Evolutionary conservation across 2,888 invertebrate species (phyloP), one percentile per base, ranked within the genome.

Genomic region (Aleiodes testaceus): DNA sequence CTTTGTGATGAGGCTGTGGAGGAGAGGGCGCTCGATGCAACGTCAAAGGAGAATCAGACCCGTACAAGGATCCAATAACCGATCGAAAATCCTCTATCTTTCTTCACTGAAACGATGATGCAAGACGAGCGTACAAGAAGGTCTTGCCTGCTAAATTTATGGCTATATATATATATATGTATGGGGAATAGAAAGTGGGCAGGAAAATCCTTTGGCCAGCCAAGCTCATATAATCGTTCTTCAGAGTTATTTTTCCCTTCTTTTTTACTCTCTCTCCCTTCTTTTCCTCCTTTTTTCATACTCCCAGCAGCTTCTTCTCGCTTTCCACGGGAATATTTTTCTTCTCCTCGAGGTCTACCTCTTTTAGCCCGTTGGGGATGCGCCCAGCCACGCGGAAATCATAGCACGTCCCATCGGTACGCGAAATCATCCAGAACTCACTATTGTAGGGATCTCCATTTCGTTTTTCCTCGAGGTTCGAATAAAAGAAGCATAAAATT

Each of bases 121-220:
- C 36, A 18, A 59, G 59, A 42, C 36, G 9, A 55, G 2, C 36
- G 61, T n/a, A 63, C 7, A 44, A 61, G 52, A 70, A 55, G 72
- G 55, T 69, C 30, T 9, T 18, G 59, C 36, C 30, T n/a, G 30
- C 16, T n/a, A 36, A 80, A 81, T 79, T 79, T 79, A 81, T 80
- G 77, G 78, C 77, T 66, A 69, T 72, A 72, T 74, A 73, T 72
- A 74, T 71, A 30, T 50, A 59, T 59, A 66, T 42, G 42, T 14
- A 45, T 49, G 65, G 65, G 66, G 71, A 75, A 72, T 75, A 66
- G 67, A 65, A 42, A 16, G 14, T 55, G 55, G 55, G 59, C 18
- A 80, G 79, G 81, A 45, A 82, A 82, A 83, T 85, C 83, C 86
- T 86, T 86, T 86, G 87, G 84, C 79, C 80, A 85, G 82, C 80